phyloP scores from a whole-genome alignment of 2,113 vertebrate species.

The Stercorarius parasiticus region DNA sequence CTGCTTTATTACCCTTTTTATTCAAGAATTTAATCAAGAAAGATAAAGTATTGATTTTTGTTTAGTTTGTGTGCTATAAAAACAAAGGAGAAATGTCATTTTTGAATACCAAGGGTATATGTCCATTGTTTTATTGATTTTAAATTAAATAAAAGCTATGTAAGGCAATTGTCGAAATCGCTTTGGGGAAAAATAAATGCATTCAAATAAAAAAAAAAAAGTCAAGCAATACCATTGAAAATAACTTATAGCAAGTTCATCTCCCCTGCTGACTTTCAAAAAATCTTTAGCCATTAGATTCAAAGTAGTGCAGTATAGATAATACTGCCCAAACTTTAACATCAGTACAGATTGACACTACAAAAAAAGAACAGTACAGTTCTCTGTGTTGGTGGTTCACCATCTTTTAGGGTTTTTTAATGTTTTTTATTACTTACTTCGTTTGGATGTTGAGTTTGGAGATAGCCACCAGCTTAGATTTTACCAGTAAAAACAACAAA shows the following conservation, averaged over 20 bases:
- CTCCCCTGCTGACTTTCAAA: not conserved
- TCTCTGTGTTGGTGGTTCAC: not conserved
- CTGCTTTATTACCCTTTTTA: conserved; percentile 43
- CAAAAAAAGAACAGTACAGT: not conserved
- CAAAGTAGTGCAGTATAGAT: not conserved
- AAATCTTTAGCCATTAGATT: not conserved
- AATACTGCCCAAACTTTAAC: not conserved
- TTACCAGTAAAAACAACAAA: not conserved
- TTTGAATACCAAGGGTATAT: not conserved
- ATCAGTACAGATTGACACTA: not conserved
- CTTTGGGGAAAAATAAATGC: not conserved
- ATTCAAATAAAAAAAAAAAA: not conserved
- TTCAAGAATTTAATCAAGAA: not conserved
- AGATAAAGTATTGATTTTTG: conserved; percentile 48
- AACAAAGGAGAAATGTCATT: conserved; percentile 27
- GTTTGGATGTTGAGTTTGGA: not conserved
- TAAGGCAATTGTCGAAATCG: not conserved
- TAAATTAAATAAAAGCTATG: conserved; percentile 37
- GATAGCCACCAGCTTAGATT: not conserved
- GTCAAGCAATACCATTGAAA: not conserved
- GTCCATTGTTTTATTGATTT: conserved; percentile 19
- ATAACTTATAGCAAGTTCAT: not conserved
- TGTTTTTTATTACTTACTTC: not conserved
- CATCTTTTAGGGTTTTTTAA: not conserved
- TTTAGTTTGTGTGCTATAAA: conserved; percentile 4